These are phyloP conservation scores for Lacanobia oleracea DNA, from an alignment of 2,888 invertebrate species.

Conservation along the genomic window DNA sequence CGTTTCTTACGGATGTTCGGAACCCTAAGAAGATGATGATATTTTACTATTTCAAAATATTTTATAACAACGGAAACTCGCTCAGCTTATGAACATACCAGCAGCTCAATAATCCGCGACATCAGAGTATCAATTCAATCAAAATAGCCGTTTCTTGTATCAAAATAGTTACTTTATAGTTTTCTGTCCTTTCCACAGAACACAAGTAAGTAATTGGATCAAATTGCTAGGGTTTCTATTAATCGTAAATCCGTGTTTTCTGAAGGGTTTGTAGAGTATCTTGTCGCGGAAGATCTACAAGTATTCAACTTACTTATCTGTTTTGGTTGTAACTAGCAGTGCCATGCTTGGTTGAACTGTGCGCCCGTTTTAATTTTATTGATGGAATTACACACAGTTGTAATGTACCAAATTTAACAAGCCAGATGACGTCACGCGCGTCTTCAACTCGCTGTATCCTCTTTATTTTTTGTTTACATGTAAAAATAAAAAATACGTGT, in stretches of 20 bases:
- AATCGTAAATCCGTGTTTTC: slow-evolving; percentile 40
- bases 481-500: too few relatives aligned
- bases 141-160: slow-evolving; percentile 68
- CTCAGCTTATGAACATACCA: slow-evolving; percentile 28
- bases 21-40: too few relatives aligned
- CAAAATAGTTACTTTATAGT: slow-evolving; percentile 61
- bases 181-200: slow-evolving; percentile 42
- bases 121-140: slow-evolving; percentile 68
- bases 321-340: too few relatives aligned
- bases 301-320: neutral
- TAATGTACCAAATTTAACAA: too few relatives aligned
- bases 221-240: slow-evolving; percentile 21
- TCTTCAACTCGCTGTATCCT: too few relatives aligned
- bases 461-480: too few relatives aligned
- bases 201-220: slow-evolving; percentile 15
- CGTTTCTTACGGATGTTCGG: too few relatives aligned
- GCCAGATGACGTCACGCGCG: too few relatives aligned
- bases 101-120: slow-evolving; percentile 47
- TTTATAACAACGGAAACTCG: neutral
- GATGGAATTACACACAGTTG: too few relatives aligned
- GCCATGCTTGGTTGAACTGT: too few relatives aligned
- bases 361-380: too few relatives aligned
- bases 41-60: too few relatives aligned
- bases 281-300: neutral
- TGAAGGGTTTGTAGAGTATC: neutral